Evolutionary conservation across 2,888 invertebrate species (phyloP).

Genomic region (Dryomyza anilis): DNA sequence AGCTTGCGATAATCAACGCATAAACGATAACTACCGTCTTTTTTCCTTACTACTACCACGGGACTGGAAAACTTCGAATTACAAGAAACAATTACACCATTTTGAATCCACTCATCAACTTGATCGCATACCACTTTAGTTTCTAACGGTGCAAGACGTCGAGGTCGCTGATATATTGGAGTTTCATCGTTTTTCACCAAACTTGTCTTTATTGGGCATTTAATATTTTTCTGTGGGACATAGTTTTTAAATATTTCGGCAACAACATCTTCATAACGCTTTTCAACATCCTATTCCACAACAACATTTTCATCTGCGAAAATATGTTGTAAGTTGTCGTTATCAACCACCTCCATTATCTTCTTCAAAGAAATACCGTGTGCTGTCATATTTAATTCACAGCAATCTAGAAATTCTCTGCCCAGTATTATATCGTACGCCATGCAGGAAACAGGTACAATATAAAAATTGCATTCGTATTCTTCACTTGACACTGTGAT

Average conservation of each 20-base stretch:
- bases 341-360: neutral
- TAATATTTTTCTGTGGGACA: neutral
- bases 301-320: neutral
- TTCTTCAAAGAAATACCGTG: neutral
- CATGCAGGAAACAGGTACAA: neutral
- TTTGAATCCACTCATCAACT: neutral
- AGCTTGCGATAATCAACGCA: no score
- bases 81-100: neutral
- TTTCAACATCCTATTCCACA: neutral
- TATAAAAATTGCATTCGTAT: neutral
- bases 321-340: neutral
- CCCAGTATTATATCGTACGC: neutral
- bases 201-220: neutral
- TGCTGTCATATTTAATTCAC: neutral
- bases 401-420: neutral
- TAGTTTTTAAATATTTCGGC: neutral
- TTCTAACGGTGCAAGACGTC: neutral
- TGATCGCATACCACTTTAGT: no score
- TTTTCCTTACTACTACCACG: neutral
- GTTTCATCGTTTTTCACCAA: neutral
- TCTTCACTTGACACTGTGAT: neutral
- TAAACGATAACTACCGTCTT: neutral
- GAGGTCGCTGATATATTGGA: neutral
- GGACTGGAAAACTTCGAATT: no score
- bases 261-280: neutral